Evolutionary conservation across 2,113 vertebrate genomes (phyloP).

Genomic region (Gulo gulo): DNA sequence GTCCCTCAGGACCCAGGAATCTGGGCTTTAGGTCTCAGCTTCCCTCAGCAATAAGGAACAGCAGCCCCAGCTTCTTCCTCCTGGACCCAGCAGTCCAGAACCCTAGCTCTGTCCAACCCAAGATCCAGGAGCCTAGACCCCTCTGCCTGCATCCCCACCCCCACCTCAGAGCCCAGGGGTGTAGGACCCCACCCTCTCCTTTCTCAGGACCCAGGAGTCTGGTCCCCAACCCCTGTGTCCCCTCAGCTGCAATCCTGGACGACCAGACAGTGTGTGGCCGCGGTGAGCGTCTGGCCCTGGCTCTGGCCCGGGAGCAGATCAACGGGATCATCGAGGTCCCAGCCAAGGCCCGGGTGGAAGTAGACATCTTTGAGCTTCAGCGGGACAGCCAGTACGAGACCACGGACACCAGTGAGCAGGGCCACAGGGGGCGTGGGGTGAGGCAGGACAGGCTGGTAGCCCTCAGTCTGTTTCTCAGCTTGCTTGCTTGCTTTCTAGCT

Average conservation of each 20-base stretch:
- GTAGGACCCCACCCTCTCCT: neutral
- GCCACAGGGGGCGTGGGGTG: neutral
- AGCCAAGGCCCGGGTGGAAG: conserved; percentile 89
- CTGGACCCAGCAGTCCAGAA: neutral
- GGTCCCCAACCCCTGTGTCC: conserved; percentile 40
- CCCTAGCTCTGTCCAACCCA: neutral
- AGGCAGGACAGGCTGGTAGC: neutral
- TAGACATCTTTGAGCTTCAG: conserved; percentile 92
- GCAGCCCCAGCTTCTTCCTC: neutral
- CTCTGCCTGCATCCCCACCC: neutral
- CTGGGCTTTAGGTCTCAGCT: neutral
- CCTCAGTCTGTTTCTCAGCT: neutral
- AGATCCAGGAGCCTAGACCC: neutral
- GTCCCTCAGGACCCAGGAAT: neutral
- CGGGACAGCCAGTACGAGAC: conserved; percentile 94
- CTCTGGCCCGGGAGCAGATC: conserved; percentile 92
- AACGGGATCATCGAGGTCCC: conserved; percentile 89
- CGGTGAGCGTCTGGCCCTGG: conserved; percentile 90
- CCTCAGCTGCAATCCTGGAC: conserved; percentile 85
- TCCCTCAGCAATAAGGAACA: neutral
- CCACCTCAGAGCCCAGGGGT: neutral
- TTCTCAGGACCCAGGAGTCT: conserved; percentile 14
- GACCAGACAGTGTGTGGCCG: conserved; percentile 90
- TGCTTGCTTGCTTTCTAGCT: neutral
- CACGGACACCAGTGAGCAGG: conserved; percentile 93